Base-by-base conservation (phyloP, 1,140 invertebrate genomes). In the Choristoneura fumiferana region DNA sequence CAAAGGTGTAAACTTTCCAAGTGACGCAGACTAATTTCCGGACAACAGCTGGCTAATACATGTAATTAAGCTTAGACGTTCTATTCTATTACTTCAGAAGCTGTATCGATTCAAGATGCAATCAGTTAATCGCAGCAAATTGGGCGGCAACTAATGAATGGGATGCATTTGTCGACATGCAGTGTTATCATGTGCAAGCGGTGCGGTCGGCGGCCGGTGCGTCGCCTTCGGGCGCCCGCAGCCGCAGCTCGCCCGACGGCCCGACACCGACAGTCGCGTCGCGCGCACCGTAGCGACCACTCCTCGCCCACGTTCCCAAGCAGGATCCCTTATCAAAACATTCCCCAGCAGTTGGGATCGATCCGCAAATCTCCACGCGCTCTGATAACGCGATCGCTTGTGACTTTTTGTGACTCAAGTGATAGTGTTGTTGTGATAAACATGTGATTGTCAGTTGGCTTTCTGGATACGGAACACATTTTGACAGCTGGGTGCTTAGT, bases 251-350 rank as follows among this genome's bases (percentile, higher is more conserved):
- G 61, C n/a, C n/a, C n/a, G n/a, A n/a, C n/a, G n/a, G n/a, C n/a
- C n/a, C n/a, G n/a, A n/a, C n/a, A n/a, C n/a, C n/a, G n/a, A n/a
- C 79, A 79, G 81, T 81, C 71, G 78, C 75, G 77, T 68, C 71
- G 80, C 76, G 78, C 76, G 63, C 81, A 65, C 69, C 76, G 71
- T 56, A 54, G 56, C 57, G 56, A 63, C 49, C 67, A 71, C 68
- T 70, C 63, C 61, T 40, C 57, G 35, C 55, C 18, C 55, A 22
- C n/a, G n/a, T n/a, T n/a, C 29, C n/a, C 22, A 29, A 29, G 8
- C n/a, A n/a, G n/a, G n/a, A n/a, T n/a, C 8, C 49, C 52, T 54
- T 54, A 37, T 54, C 33, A 34, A 54, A 54, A 54, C 52, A 37
- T 36, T 34, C 18, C n/a, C 13, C 12, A 18, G 29, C 45, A 18